Evolutionary conservation across 2,797 vertebrate species (phyloP).

Genomic region (Danio kyathit): DNA sequence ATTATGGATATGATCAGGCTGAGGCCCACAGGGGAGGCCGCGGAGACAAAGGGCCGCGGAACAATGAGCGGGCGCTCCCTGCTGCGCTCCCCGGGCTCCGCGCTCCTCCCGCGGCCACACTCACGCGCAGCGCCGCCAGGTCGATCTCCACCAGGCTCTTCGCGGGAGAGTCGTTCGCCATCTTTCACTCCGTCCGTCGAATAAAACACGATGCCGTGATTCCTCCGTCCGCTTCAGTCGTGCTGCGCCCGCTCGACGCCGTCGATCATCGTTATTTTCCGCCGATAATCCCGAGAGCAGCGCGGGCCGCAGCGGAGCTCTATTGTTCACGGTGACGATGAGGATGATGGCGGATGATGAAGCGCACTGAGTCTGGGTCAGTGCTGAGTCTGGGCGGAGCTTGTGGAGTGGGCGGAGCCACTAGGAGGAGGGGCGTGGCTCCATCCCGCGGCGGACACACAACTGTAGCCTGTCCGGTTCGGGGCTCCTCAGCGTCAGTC

Average conservation of each 20-base stretch:
- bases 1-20: too few species aligned
- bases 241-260: conserved; percentile 50
- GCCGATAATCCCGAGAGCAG: conserved; percentile 56
- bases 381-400: conserved; percentile 19
- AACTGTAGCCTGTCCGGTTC: too few species aligned
- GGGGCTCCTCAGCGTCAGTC: too few species aligned
- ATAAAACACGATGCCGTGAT: conserved; percentile 48
- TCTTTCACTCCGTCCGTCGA: conserved; percentile 75
- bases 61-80: background rate
- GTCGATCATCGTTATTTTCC: conserved; percentile 75
- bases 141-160: conserved; percentile 98
- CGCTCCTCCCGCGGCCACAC: conserved; percentile 57
- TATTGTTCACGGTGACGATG: conserved; percentile 37
- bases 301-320: conserved; percentile 47
- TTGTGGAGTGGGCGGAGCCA: conserved; percentile 22
- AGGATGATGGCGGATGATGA: conserved; percentile 10
- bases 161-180: conserved; percentile 98
- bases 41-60: conserved; percentile 55
- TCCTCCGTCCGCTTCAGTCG: conserved; percentile 66
- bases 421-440: too few species aligned
- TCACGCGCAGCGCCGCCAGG: conserved; percentile 94
- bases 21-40: conserved; percentile 39
- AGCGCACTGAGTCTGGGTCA: conserved; percentile 18
- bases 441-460: too few species aligned
- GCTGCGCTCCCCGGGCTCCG: background rate